Evolutionary conservation across 2,797 vertebrate genomes (phyloP), one percentile per base, ranked within the genome.

Genomic region (Eulemur albifrons): DNA sequence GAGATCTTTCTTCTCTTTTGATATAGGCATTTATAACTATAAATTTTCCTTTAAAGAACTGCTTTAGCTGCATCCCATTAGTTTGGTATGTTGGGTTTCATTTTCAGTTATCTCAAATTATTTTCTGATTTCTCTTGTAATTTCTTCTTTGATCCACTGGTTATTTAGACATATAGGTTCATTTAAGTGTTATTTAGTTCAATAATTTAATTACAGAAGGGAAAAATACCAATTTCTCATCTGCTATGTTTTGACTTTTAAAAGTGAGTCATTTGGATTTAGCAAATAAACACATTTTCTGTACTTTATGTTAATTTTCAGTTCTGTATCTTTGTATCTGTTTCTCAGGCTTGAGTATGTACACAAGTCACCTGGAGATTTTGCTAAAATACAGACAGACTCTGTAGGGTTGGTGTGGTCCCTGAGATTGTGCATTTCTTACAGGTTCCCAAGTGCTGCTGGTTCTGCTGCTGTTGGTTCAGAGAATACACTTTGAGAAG

Each of bases 41-140:
- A 70, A 67, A 77, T 52, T 81, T 67, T 48, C 30, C 38, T 89
- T 61, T 87, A 57, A 94, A 95, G 48, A 81, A 86, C 80, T 61
- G 17, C 21, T 20, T 88, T 82, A 61, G n/a, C 32, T 69, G 20
- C 38, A 63, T 80, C 50, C 21, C 35, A 21, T 67, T 70, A 40
- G 20, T 77, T 61, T 63, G n/a, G 20, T 45, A 82, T 67, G 35
- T 25, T 84, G 75, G 40, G 27, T 88, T 94, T 76, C 20, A 63
- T 70, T 88, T 83, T 92, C 23, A 63, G 32, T 90, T 15, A 81
- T 54, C 6, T 86, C 20, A 50, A 82, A 50, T n/a, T 35, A 65
- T 59, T 95, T 95, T 79, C 48, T 77, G 82, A 89, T 92, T 89
- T 85, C 25, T 9, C 30, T 93, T 93, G 21, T 20, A 80, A 85